phyloP scores from a whole-genome alignment of 2,888 invertebrate genomes.

The Parnassius glacialis region DNA sequence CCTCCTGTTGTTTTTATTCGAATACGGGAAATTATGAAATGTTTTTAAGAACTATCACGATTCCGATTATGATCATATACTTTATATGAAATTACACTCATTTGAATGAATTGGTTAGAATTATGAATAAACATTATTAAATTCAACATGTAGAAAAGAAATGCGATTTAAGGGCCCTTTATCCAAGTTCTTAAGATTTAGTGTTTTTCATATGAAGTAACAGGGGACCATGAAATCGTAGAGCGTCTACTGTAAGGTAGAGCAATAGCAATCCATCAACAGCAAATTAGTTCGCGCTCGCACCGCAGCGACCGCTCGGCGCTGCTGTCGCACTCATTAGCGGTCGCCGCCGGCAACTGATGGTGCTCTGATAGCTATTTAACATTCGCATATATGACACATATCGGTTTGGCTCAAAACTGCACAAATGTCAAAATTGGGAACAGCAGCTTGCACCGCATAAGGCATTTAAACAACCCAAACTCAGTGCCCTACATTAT shows the following conservation, averaged over 20 bases:
- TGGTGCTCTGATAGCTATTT: conserved; percentile 48
- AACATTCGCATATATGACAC: conserved; percentile 39
- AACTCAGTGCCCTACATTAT: background rate
- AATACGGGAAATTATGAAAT: background rate
- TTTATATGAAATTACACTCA: background rate
- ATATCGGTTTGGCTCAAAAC: conserved; percentile 36
- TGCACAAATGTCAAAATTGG: conserved; percentile 17
- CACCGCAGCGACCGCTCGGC: conserved; percentile 63
- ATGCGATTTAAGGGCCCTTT: too few species aligned
- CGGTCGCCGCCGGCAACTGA: conserved; percentile 53
- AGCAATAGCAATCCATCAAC: conserved; percentile 66
- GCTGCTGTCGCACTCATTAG: conserved; percentile 76
- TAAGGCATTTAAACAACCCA: background rate
- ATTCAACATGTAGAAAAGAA: too few species aligned
- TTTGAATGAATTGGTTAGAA: too few species aligned
- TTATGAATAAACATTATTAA: too few species aligned
- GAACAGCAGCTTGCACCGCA: conserved; percentile 3
- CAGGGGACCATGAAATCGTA: conserved; percentile 13
- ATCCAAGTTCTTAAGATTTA: background rate
- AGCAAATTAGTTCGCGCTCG: conserved; percentile 69
- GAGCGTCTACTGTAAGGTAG: conserved; percentile 14
- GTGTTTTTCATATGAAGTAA: conserved; percentile 15
- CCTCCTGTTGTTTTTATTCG: conserved; percentile 14
- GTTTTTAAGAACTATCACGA: too few species aligned
- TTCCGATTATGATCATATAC: too few species aligned